These are phyloP conservation scores for Lepidocyrtoides sp. DNA, from an alignment of 2,888 invertebrate genomes.

Conservation along the genomic window DNA sequence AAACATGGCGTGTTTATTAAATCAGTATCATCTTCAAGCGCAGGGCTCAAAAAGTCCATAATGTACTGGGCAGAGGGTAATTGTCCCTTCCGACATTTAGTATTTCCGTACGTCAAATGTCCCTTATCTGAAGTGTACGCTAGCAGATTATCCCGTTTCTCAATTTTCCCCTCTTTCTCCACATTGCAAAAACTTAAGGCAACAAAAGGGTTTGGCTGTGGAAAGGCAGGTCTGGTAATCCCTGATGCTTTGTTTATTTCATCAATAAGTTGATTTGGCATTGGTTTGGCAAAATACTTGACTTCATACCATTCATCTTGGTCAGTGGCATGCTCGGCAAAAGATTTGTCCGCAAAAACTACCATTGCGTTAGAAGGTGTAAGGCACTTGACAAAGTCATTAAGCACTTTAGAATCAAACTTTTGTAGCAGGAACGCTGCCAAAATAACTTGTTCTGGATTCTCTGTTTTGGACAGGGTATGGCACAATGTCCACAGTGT, in stretches of 20 bases:
- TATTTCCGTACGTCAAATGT: slow-evolving; percentile 40
- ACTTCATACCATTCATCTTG: slow-evolving; percentile 9
- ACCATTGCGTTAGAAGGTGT: not conserved
- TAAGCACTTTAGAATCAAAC: not conserved
- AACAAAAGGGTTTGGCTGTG: slow-evolving; percentile 32
- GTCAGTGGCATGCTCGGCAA: not conserved
- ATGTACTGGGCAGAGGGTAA: slow-evolving; percentile 50
- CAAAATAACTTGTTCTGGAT: slow-evolving; percentile 13
- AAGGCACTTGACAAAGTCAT: slow-evolving; percentile 16
- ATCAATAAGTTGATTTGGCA: not conserved
- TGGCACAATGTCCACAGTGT: slow-evolving; percentile 1
- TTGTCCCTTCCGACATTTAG: slow-evolving; percentile 29
- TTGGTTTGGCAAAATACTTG: not conserved
- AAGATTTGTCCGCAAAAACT: not conserved
- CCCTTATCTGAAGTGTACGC: slow-evolving; percentile 31
- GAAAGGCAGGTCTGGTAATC: not conserved
- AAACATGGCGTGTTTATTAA: not conserved
- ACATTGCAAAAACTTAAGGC: slow-evolving; percentile 35
- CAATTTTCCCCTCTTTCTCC: not conserved
- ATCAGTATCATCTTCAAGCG: slow-evolving; percentile 31
- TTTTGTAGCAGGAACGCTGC: not conserved
- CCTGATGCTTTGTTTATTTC: not conserved
- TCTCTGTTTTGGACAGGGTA: not conserved
- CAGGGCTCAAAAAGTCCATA: not conserved
- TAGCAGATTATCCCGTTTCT: not conserved